Base-by-base conservation (phyloP, 2,797 vertebrate species). In the Sphenopsis melanotis region DNA sequence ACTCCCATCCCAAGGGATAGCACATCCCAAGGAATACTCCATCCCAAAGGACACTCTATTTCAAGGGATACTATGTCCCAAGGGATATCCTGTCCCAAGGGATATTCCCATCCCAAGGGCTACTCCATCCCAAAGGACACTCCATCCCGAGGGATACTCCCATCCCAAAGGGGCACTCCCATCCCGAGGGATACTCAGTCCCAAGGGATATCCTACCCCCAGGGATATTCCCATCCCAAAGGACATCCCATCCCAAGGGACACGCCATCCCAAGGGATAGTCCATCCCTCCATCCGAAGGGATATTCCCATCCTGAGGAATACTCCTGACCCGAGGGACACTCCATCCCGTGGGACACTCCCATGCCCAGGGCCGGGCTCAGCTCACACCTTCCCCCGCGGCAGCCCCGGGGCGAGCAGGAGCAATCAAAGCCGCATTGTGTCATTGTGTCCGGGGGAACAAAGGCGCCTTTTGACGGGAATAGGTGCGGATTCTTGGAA, bases 401-500 rank as follows among this genome's bases (percentile, higher is more conserved):
- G 2, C 1, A 5, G 89, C 85, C 65, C 72, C 61, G 64, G 30
- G 82, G 27, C 2, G 75, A 59, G 93, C 46, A 70, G 46, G 9
- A 30, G 41, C 44, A 81, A 91, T 91, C 90, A 80, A 96, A 96
- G 95, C 88, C 83, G 23, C 93, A 80, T 95, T 47, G 46, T 47
- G 46, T 15, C 93, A 75, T 94, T 96, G 95, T 96, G 90, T 29
- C 12, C 4, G 6, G 83, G 77, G 39, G 93, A 91, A 96, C 95
- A 96, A 96, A 96, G 95, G 90, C 77, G 22, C 94, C 95, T 94
- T 95, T 94, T 77, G 44, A 61, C 93, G 16, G 96, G 52, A 95
- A 86, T 89, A 96, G 94, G 95, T 95, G 95, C 90, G 95, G 96
- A 96, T 85, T 94, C 95, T 96, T 96, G 95, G 96, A 97, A 95